phyloP scores from a whole-genome alignment of 2,797 vertebrate genomes.

The Hemibagrus guttatus region DNA sequence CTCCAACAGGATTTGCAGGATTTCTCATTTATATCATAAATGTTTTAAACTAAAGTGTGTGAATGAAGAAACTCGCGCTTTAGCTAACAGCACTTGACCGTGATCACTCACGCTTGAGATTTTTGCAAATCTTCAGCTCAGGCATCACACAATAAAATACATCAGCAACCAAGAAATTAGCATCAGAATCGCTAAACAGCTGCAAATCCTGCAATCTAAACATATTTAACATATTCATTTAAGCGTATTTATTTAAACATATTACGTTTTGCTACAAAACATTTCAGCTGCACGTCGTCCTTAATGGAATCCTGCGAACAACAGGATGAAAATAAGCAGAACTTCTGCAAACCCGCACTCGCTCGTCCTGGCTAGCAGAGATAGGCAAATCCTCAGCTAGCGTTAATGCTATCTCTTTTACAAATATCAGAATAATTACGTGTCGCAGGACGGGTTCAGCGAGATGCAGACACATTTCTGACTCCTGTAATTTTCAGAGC shows the following conservation, averaged over 20 bases:
- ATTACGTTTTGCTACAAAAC: not conserved
- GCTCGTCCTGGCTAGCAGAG: slow-evolving; percentile 74
- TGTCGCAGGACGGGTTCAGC: slow-evolving; percentile 42
- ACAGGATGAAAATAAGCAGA: slow-evolving; percentile 16
- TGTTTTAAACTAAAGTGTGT: not conserved
- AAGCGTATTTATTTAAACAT: too few species aligned
- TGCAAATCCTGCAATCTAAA: not conserved
- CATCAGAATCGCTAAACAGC: not conserved
- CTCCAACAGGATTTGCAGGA: not conserved
- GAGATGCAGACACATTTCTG: slow-evolving; percentile 70
- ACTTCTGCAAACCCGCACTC: slow-evolving; percentile 59
- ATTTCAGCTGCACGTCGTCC: slow-evolving; percentile 4
- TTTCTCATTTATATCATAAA: not conserved
- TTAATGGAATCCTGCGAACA: slow-evolving; percentile 32
- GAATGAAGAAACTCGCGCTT: not conserved
- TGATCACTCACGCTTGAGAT: not conserved
- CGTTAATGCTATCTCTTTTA: slow-evolving; percentile 69
- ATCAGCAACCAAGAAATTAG: not conserved
- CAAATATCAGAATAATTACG: slow-evolving; percentile 78
- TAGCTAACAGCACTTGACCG: not conserved
- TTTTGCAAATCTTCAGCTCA: not conserved
- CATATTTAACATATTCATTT: not conserved
- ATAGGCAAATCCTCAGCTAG: slow-evolving; percentile 71
- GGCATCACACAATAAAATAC: too few species aligned
- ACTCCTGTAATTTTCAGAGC: slow-evolving; percentile 63